A percentile compares a stretch with the other conserved stretches of the same genome.
Evolutionary conservation across 1,140 invertebrate genomes (phyloP).

Genomic region (Pollicipes pollicipes): DNA sequence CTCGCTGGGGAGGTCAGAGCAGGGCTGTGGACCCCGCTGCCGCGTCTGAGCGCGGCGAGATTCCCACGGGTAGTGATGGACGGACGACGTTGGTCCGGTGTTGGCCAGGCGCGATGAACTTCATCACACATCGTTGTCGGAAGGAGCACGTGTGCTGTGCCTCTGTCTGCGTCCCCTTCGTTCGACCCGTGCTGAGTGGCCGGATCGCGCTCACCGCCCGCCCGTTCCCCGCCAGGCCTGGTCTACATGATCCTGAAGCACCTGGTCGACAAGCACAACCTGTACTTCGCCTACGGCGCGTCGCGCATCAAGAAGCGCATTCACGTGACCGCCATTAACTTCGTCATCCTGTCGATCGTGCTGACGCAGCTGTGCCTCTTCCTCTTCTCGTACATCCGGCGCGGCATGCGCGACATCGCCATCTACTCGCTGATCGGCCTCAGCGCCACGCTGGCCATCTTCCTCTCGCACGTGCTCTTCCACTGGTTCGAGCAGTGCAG

Average conservation of each 20-base stretch:
- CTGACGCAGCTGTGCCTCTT: constrained; percentile 39
- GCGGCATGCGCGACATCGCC: constrained; percentile 22
- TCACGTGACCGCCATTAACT: constrained; percentile 42
- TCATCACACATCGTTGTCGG: too few species aligned
- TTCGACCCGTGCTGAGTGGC: background rate
- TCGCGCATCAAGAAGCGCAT: constrained; percentile 42
- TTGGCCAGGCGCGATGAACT: too few species aligned
- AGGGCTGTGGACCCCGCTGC: too few species aligned
- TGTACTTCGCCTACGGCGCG: constrained; percentile 86
- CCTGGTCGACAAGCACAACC: constrained; percentile 82
- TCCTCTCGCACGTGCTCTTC: constrained; percentile 36
- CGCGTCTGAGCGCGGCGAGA: too few species aligned
- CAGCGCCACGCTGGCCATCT: constrained; percentile 32
- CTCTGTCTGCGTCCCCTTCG: too few species aligned
- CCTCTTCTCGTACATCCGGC: constrained; percentile 31
- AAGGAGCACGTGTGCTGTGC: too few species aligned
- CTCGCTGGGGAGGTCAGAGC: too few species aligned
- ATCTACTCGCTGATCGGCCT: constrained; percentile 36
- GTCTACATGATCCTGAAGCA: constrained; percentile 84
- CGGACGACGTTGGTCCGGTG: too few species aligned
- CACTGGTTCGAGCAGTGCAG: constrained; percentile 37
- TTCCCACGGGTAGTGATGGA: too few species aligned
- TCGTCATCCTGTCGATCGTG: constrained; percentile 38
- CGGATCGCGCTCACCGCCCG: background rate
- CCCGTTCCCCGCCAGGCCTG: constrained; percentile 38